Conservation (phyloP, 2,113 vertebrate genomes). For the Turdus rufiventris region DNA sequence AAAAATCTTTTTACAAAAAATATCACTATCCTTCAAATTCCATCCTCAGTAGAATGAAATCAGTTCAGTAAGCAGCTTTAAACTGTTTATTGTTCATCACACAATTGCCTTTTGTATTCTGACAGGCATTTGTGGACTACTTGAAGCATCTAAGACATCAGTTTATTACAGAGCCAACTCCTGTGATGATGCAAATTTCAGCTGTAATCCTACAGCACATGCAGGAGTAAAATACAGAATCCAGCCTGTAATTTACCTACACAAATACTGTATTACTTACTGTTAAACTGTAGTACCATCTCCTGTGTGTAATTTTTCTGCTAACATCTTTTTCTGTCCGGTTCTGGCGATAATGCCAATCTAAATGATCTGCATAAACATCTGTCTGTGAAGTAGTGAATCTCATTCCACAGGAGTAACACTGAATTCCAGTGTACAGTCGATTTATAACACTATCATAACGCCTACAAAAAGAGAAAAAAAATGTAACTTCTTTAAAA, state of each 20-base stretch:
- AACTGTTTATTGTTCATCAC: neutral
- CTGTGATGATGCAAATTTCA: neutral
- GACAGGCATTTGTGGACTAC: neutral
- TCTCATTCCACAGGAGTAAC: constrained; percentile 96
- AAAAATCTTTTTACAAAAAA: neutral
- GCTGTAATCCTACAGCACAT: neutral
- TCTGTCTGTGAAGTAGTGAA: constrained; percentile 95
- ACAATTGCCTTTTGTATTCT: neutral
- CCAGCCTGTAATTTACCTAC: no score
- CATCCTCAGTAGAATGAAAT: neutral
- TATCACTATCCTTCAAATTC: neutral
- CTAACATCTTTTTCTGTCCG: constrained; percentile 92
- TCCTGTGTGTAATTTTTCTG: constrained; percentile 92
- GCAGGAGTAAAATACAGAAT: neutral
- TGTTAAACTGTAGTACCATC: constrained; percentile 95
- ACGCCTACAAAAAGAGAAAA: constrained; percentile 71
- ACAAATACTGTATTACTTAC: constrained; percentile 68
- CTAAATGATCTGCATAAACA: constrained; percentile 95
- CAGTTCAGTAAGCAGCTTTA: neutral
- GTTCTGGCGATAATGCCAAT: constrained; percentile 99
- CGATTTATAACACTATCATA: constrained; percentile 90
- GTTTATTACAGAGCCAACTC: neutral
- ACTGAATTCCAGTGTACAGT: constrained; percentile 97
- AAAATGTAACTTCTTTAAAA: neutral
- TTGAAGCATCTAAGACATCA: neutral